These are phyloP conservation scores for Calephelis virginiensis DNA, from an alignment of 1,140 invertebrate genomes.

Conservation along the genomic window DNA sequence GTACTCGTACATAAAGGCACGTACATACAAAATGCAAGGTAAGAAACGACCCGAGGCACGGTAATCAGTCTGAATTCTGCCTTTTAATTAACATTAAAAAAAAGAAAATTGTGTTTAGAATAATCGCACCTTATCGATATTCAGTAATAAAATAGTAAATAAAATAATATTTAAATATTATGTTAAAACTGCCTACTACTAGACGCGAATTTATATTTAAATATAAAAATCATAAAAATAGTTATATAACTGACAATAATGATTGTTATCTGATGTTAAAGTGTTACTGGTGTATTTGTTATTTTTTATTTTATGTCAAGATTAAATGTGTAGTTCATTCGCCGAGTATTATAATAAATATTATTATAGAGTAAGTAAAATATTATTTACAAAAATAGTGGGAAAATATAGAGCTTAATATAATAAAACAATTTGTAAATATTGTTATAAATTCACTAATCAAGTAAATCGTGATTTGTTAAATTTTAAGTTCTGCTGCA, in stretches of 20 bases:
- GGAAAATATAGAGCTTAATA: slow-evolving; percentile 12
- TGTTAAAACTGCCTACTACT: slow-evolving; percentile 76
- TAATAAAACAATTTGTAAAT: slow-evolving; percentile 6
- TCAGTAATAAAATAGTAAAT: slow-evolving; percentile 55
- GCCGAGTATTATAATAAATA: slow-evolving; percentile 39
- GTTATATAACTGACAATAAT: slow-evolving; percentile 78
- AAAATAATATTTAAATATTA: slow-evolving; percentile 61
- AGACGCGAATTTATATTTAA: slow-evolving; percentile 76
- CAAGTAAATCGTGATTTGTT: neutral
- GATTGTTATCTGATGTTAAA: slow-evolving; percentile 78
- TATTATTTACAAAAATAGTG: slow-evolving; percentile 4
- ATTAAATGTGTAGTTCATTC: slow-evolving; percentile 56
- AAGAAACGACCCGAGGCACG: too few relatives aligned
- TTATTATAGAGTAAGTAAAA: slow-evolving; percentile 9
- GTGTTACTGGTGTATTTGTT: slow-evolving; percentile 70
- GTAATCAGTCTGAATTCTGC: too few relatives aligned
- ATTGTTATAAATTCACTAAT: slow-evolving; percentile 5
- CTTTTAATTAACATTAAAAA: too few relatives aligned
- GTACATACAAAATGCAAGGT: too few relatives aligned
- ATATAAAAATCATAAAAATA: slow-evolving; percentile 75
- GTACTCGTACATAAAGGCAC: too few relatives aligned
- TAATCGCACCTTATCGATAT: slow-evolving; percentile 46
- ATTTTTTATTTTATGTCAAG: slow-evolving; percentile 61
- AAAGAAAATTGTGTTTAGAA: neutral
- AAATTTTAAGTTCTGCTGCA: too few relatives aligned